A percentile compares a stretch with the other conserved stretches of the same genome.
Evolutionary conservation across 2,797 vertebrate species (phyloP).

Genomic region (Oceanodroma leucorhoa): DNA sequence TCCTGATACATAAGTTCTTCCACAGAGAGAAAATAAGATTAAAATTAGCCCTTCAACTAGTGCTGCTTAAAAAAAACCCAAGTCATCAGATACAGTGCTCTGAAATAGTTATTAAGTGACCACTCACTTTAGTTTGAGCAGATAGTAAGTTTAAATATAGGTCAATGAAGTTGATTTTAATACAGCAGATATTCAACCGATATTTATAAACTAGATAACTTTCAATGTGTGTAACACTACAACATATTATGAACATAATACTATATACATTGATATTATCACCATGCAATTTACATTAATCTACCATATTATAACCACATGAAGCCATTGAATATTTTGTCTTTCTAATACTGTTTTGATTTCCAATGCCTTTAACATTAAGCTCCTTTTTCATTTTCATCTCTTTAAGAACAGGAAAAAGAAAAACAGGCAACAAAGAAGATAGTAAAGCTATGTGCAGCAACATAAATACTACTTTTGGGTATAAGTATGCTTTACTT

Average conservation of each 20-base stretch:
- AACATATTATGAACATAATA: background rate
- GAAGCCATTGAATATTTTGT: background rate
- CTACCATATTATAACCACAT: background rate
- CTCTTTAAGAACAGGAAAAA: background rate
- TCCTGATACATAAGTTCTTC: background rate
- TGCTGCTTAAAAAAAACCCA: background rate
- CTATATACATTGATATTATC: background rate
- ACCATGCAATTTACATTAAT: background rate
- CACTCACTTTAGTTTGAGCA: background rate
- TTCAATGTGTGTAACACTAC: background rate
- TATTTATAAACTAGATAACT: constrained; percentile 20
- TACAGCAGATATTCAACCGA: background rate
- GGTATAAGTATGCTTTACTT: background rate
- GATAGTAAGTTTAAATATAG: background rate
- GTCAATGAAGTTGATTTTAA: background rate
- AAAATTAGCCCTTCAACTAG: background rate
- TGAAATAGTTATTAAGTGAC: background rate
- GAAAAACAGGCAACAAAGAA: background rate
- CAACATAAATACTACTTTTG: background rate
- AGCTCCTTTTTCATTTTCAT: background rate
- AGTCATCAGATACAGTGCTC: background rate
- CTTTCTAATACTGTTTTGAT: background rate
- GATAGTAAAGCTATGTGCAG: background rate
- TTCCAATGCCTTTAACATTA: background rate
- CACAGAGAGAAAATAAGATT: background rate